Evolutionary conservation across 2,113 vertebrate genomes (phyloP), one percentile per base, ranked within the genome.

Genomic region (Probosciger aterrimus): DNA sequence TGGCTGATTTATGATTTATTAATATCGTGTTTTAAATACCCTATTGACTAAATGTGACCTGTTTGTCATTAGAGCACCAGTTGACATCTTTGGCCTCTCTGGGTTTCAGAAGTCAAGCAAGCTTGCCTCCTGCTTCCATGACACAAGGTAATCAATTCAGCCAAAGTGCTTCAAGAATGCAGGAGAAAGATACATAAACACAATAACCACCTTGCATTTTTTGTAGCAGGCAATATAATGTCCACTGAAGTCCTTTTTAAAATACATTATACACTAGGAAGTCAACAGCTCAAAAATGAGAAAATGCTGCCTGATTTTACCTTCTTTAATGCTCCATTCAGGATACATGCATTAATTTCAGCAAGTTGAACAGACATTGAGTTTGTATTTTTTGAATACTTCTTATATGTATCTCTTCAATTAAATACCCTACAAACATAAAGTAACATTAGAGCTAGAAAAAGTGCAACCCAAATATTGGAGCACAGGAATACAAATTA

Each of bases 1-100:
- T 37, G 41, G 19, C 17, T 64, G 39, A 4, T 95, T 81, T 35
- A 63, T 65, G 22, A 85, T 44, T 90, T 74, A 52, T 78, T 88
- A 31, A 41, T 65, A 27, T 18, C 46, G 14, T 67, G 90, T 86
- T 89, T 4, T 33, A 71, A 90, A 74, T 25, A 55, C 6, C 5
- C 16, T 70, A 41, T 43, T 0, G 1, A 75, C 50, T 82, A 43
- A 94, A 75, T 47, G 22, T 46, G 68, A 67, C 82, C 49, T 92
- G 70, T 62, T 90, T 93, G 62, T 50, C 90, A 92, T 59, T 64
- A 97, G 97, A 80, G 30, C 69, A 69, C 67, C 92, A 23, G 69
- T 30, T 3, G 1, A 77, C 57, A 52, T 41, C 80, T 91, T 93
- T 68, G 60, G 17, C 79, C 43, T 46, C 65, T 67, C 69, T 27